Conservation (phyloP, 2,888 invertebrate species). For the Tipula unca region DNA sequence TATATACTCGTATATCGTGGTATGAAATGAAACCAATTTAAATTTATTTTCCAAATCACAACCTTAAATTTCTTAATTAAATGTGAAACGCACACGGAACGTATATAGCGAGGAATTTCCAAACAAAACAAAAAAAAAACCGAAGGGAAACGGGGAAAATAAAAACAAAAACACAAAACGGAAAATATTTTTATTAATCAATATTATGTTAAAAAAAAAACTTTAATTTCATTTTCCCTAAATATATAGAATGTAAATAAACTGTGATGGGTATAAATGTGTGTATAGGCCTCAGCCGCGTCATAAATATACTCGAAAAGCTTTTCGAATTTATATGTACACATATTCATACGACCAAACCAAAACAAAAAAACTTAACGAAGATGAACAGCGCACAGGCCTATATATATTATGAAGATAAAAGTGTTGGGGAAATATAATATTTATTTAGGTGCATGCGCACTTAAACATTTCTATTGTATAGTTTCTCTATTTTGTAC, state of each 20-base stretch:
- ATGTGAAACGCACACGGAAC: neutral
- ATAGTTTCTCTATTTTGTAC: neutral
- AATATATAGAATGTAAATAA: neutral
- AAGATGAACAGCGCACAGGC: neutral
- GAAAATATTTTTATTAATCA: neutral
- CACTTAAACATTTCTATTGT: neutral
- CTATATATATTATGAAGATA: no score
- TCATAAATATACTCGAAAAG: neutral
- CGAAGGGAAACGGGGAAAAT: neutral
- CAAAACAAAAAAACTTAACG: neutral
- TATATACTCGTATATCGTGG: neutral
- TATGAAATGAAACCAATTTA: neutral
- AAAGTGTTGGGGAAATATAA: neutral
- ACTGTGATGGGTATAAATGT: neutral
- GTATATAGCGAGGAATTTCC: neutral
- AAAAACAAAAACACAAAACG: neutral
- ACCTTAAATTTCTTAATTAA: neutral
- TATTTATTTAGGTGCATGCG: neutral
- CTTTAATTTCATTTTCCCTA: neutral
- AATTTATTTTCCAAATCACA: neutral
- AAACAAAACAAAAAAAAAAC: no score
- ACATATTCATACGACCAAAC: neutral
- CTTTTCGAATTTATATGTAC: neutral
- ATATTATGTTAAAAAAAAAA: neutral
- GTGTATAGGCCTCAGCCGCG: neutral